Conservation (phyloP, 2,113 vertebrate genomes). For the Engraulis encrasicolus region DNA sequence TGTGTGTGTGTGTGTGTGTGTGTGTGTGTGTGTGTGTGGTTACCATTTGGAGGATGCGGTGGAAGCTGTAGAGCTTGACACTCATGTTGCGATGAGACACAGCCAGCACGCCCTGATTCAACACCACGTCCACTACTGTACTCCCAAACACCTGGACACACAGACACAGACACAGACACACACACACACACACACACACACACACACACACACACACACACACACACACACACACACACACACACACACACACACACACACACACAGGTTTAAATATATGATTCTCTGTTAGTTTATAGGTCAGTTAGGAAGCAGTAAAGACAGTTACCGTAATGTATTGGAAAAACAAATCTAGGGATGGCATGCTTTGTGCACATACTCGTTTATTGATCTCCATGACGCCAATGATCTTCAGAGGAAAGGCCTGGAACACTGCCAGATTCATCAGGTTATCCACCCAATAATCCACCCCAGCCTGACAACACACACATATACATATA, state of each 20-base stretch:
- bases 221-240: neutral
- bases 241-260: neutral
- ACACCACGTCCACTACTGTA: constrained; percentile 83
- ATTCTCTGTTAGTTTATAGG: neutral
- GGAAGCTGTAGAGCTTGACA: constrained; percentile 91
- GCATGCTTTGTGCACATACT: constrained; percentile 61
- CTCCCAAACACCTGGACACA: constrained; percentile 87
- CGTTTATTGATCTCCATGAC: constrained; percentile 91
- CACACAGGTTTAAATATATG: neutral
- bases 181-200: neutral
- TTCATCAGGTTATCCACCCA: constrained; percentile 82
- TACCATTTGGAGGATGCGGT: constrained; percentile 87
- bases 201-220: neutral
- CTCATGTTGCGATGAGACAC: constrained; percentile 87
- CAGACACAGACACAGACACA: constrained; percentile 6
- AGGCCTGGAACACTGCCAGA: constrained; percentile 86
- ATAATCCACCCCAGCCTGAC: constrained; percentile 81
- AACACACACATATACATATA: neutral
- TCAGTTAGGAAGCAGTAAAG: neutral
- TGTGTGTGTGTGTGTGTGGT: neutral
- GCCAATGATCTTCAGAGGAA: constrained; percentile 87
- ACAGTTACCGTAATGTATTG: neutral
- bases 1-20: neutral
- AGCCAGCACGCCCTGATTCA: constrained; percentile 90
- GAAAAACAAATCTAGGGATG: neutral